phyloP scores from a whole-genome alignment of 2,113 vertebrate genomes.

The Myiagra hebetior region DNA sequence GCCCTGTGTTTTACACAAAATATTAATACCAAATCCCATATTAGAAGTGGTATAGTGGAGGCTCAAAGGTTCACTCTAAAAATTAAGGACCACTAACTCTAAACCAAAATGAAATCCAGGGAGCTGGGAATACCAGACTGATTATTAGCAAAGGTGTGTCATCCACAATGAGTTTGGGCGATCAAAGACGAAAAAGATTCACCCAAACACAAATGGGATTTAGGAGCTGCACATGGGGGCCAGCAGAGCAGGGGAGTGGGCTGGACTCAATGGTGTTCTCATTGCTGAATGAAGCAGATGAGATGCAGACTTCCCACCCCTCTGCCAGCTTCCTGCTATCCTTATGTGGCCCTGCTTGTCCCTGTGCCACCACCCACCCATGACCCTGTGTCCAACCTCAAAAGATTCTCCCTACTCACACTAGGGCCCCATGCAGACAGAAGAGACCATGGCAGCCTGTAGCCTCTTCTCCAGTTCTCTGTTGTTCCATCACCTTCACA shows the following conservation, averaged over 20 bases:
- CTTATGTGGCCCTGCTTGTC: not conserved
- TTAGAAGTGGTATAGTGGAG: not conserved
- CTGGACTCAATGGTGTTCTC: not conserved
- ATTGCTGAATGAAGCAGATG: fast-evolving
- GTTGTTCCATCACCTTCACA: not conserved
- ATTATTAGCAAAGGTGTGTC: not conserved
- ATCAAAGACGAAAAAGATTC: not conserved
- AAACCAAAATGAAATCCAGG: not conserved
- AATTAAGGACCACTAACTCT: not conserved
- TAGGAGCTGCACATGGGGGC: not conserved
- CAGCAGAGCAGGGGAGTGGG: not conserved
- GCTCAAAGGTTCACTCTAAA: not conserved
- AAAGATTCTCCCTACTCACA: not conserved
- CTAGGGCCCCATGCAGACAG: fast-evolving
- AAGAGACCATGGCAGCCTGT: not conserved
- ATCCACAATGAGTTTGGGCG: not conserved
- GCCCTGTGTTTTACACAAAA: slow-evolving; percentile 31
- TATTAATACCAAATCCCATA: not conserved
- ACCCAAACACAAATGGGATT: not conserved
- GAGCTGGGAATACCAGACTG: not conserved
- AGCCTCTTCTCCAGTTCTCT: not conserved
- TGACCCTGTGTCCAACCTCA: not conserved
- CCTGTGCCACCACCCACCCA: not conserved
- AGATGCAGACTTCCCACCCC: not conserved
- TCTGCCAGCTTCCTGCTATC: not conserved